Conservation (phyloP, 2,888 invertebrate genomes). For the Strigamia maritima region DNA sequence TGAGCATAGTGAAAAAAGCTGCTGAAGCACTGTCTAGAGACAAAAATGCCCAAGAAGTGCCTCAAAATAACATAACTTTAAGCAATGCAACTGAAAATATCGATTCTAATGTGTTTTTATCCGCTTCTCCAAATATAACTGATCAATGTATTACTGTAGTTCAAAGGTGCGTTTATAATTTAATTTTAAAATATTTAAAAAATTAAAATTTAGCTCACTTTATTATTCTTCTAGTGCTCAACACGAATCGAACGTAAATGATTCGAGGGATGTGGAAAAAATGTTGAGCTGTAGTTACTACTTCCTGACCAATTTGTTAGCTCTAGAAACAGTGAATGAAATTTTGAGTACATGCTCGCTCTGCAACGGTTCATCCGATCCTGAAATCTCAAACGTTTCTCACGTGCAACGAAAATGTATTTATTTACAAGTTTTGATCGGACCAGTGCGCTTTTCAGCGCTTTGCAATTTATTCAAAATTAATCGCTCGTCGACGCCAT, state of each 20-base stretch:
- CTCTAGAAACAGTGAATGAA: background rate
- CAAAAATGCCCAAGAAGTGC: conserved; percentile 36
- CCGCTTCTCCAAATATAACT: background rate
- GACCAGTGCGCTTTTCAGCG: background rate
- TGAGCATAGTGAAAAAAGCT: conserved; percentile 88
- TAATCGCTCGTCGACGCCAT: background rate
- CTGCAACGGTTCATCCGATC: too few relatives aligned
- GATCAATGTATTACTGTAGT: background rate
- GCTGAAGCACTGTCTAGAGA: conserved; percentile 75
- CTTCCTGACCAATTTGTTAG: background rate
- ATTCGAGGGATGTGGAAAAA: background rate
- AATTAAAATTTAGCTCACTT: background rate
- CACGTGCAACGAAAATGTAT: background rate
- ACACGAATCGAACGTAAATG: background rate
- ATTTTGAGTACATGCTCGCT: background rate
- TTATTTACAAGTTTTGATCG: background rate
- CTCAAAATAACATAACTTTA: background rate
- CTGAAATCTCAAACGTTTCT: background rate
- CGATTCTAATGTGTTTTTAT: background rate
- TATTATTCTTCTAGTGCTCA: background rate
- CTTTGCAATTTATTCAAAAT: background rate
- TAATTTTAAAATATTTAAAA: background rate
- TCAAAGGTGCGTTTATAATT: background rate
- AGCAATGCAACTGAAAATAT: background rate
- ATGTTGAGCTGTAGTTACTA: conserved; percentile 22